Evolutionary conservation across 2,113 vertebrate genomes (phyloP).

Genomic region (Pavo muticus): DNA sequence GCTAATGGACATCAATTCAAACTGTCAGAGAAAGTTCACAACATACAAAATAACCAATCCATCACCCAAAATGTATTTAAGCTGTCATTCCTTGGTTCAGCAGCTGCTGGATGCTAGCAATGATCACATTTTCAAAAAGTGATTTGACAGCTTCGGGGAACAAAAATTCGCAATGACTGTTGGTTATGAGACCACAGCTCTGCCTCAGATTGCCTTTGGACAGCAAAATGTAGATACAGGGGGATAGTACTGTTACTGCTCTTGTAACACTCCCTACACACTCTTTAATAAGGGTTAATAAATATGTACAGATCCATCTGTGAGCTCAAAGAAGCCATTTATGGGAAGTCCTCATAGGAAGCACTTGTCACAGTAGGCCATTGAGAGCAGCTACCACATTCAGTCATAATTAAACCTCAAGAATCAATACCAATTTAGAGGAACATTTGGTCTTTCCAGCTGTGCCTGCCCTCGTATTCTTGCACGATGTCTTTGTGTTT

Average conservation of each 20-base stretch:
- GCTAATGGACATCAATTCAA: not conserved
- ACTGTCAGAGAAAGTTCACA: not conserved
- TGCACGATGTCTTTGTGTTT: not conserved
- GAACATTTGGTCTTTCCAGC: not conserved
- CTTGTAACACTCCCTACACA: not conserved
- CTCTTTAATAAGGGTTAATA: not conserved
- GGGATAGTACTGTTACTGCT: not conserved
- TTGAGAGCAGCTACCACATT: not conserved
- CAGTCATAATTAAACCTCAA: not conserved
- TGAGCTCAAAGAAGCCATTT: not conserved
- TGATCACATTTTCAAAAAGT: not conserved
- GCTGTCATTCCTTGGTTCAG: not conserved
- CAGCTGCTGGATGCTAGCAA: not conserved
- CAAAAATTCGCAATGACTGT: not conserved
- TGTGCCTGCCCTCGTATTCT: not conserved
- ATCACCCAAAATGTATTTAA: not conserved
- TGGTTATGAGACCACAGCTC: not conserved
- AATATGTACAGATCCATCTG: not conserved
- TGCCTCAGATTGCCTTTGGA: not conserved
- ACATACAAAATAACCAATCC: not conserved
- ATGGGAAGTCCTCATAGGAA: not conserved
- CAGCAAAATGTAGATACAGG: not conserved
- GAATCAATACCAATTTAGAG: not conserved
- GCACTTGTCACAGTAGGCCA: not conserved
- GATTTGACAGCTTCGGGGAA: not conserved